Evolutionary conservation across 2,113 vertebrate species (phyloP).

Genomic region (Panurus biarmicus): DNA sequence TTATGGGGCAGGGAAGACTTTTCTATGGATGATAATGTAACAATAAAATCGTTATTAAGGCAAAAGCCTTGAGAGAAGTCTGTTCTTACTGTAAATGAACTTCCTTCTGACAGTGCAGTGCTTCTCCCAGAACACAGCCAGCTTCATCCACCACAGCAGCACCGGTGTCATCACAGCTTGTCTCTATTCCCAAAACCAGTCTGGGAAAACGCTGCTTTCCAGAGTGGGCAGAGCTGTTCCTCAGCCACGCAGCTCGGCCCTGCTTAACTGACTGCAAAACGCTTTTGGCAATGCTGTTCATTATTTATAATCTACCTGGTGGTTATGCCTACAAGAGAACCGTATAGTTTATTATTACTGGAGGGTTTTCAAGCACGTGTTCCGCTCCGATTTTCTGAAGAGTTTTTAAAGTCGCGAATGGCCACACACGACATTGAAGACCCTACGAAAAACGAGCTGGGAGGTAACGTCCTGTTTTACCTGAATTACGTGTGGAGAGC

Average conservation of each 20-base stretch:
- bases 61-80: background rate
- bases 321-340: background rate
- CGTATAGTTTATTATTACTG: background rate
- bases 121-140: slow-evolving; percentile 83
- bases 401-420: accelerated
- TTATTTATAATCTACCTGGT: background rate
- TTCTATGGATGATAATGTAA: background rate
- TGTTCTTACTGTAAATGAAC: slow-evolving; percentile 84
- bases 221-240: background rate
- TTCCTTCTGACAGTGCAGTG: slow-evolving; percentile 83
- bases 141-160: slow-evolving; percentile 89
- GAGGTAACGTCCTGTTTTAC: background rate
- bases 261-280: background rate
- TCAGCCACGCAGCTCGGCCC: background rate
- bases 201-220: background rate
- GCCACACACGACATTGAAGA: background rate
- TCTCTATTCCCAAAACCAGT: slow-evolving; percentile 90
- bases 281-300: background rate
- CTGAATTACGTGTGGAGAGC: background rate
- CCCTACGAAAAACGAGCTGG: accelerated
- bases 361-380: background rate
- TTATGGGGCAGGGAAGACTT: background rate
- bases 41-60: background rate
- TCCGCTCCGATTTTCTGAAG: background rate
- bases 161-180: slow-evolving; percentile 94